Conservation (phyloP, 2,113 vertebrate species). For the Caretta caretta region DNA sequence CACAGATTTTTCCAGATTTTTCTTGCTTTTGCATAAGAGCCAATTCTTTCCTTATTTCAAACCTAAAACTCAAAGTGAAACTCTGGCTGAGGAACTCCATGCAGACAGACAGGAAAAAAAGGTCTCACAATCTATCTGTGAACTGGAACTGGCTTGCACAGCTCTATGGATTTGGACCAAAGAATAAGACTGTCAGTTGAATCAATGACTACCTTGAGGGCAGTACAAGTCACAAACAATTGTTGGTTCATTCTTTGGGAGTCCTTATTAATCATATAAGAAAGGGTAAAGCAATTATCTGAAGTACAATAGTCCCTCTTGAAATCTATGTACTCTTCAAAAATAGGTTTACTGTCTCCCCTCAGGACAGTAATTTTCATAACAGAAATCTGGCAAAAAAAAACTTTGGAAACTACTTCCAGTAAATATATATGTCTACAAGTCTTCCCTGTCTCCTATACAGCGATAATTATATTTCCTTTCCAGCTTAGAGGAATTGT, state of each 20-base stretch:
- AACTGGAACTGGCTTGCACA: conserved; percentile 17
- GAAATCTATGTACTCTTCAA: conserved; percentile 44
- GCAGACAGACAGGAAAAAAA: neutral
- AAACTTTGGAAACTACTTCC: neutral
- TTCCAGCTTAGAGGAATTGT: neutral
- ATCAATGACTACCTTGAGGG: conserved; percentile 15
- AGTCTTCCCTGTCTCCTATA: neutral
- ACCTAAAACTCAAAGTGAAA: neutral
- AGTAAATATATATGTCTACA: neutral
- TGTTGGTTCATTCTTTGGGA: conserved; percentile 16
- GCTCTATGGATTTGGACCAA: neutral
- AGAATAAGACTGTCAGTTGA: conserved; percentile 35
- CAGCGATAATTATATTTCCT: conserved; percentile 28
- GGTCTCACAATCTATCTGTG: neutral
- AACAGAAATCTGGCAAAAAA: conserved; percentile 35
- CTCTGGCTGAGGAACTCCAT: neutral
- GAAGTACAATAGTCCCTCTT: conserved; percentile 30
- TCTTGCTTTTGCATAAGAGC: conserved; percentile 5
- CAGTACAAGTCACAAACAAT: conserved; percentile 53
- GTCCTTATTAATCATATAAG: conserved; percentile 29
- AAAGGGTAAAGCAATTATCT: conserved; percentile 55
- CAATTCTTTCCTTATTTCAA: conserved; percentile 3
- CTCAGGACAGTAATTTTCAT: conserved; percentile 61
- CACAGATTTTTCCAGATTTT: neutral
- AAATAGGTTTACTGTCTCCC: conserved; percentile 27